Evolutionary conservation across 2,888 invertebrate genomes (phyloP), one percentile per base, ranked within the genome.

Genomic region (Chromoteleia sp.): DNA sequence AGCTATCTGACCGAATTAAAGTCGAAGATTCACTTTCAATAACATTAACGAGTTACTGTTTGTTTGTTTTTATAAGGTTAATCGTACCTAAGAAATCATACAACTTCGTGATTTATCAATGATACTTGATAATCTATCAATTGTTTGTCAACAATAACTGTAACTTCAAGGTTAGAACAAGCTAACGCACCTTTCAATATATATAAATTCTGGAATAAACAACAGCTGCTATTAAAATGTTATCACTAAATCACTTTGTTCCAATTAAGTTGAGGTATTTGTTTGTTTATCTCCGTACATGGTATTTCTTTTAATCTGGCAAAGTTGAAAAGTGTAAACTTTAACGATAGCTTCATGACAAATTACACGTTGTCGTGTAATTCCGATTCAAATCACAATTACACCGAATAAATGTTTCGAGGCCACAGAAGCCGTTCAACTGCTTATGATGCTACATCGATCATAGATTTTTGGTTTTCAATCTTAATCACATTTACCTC

Each of bases 1-100:
- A 25, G 19, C 54, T 41, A 41, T 21, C 59, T 25, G 36, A 67
- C 17, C 36, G 67, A 29, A 54, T 48, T n/a, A 48, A 25, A 21
- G 25, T 12, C 21, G 12, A 48, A 14, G 6, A 21, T 25, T 25
- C 48, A 48, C 48, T 48, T 48, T 48, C 25, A 6, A 25, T 25
- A 7, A 8, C 21, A 17, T 48, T 25, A n/a, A 48, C 25, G n/a
- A 12, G 3, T n/a, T 25, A 1, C n/a, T 4, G 0, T 25, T n/a
- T n/a, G n/a, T 48, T 12, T 3, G 4, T 25, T n/a, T n/a, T n/a
- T n/a, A n/a, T n/a, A n/a, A n/a, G n/a, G n/a, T n/a, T n/a, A n/a
- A n/a, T n/a, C n/a, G n/a, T n/a, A n/a, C n/a, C n/a, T n/a, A n/a
- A n/a, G n/a, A n/a, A n/a, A n/a, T n/a, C n/a, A n/a, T n/a, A n/a